These are phyloP conservation scores for Aythya baeri DNA, from an alignment of 2,113 vertebrate genomes.

Conservation along the genomic window DNA sequence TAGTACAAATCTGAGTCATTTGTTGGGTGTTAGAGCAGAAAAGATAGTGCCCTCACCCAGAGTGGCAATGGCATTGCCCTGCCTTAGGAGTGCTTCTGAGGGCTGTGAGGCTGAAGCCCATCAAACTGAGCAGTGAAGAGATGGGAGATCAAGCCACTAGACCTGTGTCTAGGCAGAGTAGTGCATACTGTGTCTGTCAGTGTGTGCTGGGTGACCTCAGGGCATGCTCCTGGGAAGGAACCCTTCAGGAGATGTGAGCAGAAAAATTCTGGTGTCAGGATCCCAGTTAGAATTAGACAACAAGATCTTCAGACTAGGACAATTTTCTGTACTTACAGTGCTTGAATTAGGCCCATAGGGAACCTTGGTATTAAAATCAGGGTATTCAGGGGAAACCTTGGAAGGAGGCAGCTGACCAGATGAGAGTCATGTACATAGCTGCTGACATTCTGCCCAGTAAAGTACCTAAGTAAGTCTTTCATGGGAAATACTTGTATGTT, in stretches of 20 bases:
- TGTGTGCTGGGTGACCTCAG: not conserved
- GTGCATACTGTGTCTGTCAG: accelerated
- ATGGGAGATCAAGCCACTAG: not conserved
- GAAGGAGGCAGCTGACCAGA: not conserved
- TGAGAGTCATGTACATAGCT: not conserved
- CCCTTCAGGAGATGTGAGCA: not conserved
- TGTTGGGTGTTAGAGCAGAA: not conserved
- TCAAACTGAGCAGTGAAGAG: not conserved
- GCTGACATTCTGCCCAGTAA: not conserved
- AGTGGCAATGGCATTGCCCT: not conserved
- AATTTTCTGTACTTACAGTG: not conserved
- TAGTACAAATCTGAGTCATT: not conserved
- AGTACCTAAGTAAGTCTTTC: not conserved
- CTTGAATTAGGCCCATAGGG: not conserved
- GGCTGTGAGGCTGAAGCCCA: not conserved
- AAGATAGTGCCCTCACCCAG: not conserved
- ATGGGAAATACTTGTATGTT: not conserved
- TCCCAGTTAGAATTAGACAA: not conserved
- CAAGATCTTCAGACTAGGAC: not conserved
- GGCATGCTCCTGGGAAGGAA: not conserved
- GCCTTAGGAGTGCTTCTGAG: not conserved
- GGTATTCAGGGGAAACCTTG: not conserved
- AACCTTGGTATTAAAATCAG: not conserved
- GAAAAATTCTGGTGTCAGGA: not conserved
- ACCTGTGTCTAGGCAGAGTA: not conserved